phyloP scores from a whole-genome alignment of 2,113 vertebrate genomes.

The Gulo gulo region DNA sequence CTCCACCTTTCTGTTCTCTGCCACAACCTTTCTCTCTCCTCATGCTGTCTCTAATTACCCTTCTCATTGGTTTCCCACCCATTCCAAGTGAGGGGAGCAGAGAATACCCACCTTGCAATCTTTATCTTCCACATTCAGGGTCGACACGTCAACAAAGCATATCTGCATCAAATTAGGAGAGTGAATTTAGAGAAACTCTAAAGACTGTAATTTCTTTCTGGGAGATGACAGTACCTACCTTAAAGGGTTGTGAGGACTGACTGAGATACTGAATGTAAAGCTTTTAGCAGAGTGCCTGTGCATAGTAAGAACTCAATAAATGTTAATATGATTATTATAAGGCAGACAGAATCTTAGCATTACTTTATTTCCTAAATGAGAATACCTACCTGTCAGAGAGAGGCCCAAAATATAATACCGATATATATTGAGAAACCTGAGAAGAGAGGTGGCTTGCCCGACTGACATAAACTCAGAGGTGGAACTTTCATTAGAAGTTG shows the following conservation, averaged over 20 bases:
- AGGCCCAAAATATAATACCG: background rate
- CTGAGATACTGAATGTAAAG: background rate
- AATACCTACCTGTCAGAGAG: background rate
- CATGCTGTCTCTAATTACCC: background rate
- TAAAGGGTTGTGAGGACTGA: background rate
- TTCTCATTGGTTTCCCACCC: background rate
- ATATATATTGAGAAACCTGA: background rate
- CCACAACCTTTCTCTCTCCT: background rate
- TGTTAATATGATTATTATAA: background rate
- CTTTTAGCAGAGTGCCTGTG: slow-evolving; percentile 22
- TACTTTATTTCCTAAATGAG: background rate
- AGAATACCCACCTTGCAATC: slow-evolving; percentile 58
- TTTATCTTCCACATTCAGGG: slow-evolving; percentile 63
- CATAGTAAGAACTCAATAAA: background rate
- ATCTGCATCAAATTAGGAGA: slow-evolving; percentile 70
- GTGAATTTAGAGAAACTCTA: slow-evolving; percentile 35
- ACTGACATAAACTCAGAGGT: background rate
- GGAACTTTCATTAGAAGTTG: background rate
- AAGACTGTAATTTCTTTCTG: slow-evolving; percentile 9
- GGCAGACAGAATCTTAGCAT: slow-evolving; percentile 1
- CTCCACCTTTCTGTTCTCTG: background rate
- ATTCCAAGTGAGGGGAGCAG: background rate
- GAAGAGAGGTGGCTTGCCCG: background rate
- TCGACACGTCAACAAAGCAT: slow-evolving; percentile 74
- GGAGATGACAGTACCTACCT: slow-evolving; percentile 35